These are phyloP conservation scores for Dryobates pubescens DNA, from an alignment of 2,797 vertebrate species.

Conservation along the genomic window DNA sequence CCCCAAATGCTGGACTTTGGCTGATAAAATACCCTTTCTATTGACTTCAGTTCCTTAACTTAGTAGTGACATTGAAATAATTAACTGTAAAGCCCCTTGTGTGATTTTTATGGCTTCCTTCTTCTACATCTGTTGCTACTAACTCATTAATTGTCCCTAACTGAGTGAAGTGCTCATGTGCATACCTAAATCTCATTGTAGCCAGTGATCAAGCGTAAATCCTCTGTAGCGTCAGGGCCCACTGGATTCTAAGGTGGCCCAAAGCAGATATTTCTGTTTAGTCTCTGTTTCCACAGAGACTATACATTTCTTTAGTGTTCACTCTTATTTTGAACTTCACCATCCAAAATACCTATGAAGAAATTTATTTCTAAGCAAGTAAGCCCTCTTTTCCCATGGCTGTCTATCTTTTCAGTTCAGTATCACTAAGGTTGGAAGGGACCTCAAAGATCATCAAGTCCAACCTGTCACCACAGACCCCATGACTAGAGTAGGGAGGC, in stretches of 20 bases:
- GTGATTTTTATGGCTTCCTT: background rate
- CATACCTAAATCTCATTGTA: background rate
- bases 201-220: background rate
- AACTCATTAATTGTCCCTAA: background rate
- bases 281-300: background rate
- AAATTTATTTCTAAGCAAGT: background rate
- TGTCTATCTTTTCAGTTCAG: background rate
- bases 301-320: background rate
- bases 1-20: background rate
- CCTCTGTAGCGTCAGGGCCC: background rate
- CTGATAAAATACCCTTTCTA: slow-evolving; percentile 4
- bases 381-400: background rate
- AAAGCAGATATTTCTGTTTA: slow-evolving; percentile 24
- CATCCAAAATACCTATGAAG: background rate
- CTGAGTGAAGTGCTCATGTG: background rate
- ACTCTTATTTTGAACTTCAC: background rate
- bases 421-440: too few relatives aligned
- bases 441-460: too few relatives aligned
- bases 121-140: background rate
- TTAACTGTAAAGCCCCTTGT: background rate
- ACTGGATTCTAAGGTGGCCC: background rate
- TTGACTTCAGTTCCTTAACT: background rate
- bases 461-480: too few relatives aligned
- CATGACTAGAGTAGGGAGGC: too few relatives aligned
- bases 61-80: slow-evolving; percentile 1